A percentile compares a stretch with the other conserved stretches of the same genome.
Conservation (phyloP, 1,140 invertebrate genomes). For the Aphelenchoides besseyi region DNA sequence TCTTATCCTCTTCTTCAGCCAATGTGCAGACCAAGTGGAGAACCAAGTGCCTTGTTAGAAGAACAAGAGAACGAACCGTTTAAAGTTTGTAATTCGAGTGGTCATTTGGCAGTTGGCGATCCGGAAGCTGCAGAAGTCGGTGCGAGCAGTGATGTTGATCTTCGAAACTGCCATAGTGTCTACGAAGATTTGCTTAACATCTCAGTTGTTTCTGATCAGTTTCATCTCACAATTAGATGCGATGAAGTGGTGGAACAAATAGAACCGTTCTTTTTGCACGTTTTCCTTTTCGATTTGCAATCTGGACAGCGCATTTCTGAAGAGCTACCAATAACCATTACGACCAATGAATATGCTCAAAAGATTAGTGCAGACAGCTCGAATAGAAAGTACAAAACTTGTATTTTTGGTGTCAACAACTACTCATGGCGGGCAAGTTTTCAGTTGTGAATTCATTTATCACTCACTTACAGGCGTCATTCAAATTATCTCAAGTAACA, state of each 20-base stretch:
- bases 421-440: slow-evolving; percentile 1
- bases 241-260: slow-evolving; percentile 21
- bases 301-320: slow-evolving; percentile 36
- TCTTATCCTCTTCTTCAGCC: background rate
- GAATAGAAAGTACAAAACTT: background rate
- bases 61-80: slow-evolving; percentile 13
- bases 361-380: background rate
- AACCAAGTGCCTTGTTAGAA: slow-evolving; percentile 8
- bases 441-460: background rate
- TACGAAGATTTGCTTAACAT: background rate
- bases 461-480: background rate
- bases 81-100: background rate
- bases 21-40: slow-evolving; percentile 2
- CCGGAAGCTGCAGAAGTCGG: background rate
- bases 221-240: slow-evolving; percentile 13
- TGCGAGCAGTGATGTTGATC: background rate
- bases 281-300: slow-evolving; percentile 43
- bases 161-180: background rate
- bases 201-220: background rate
- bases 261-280: slow-evolving; percentile 45
- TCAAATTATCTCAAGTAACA: background rate
- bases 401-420: slow-evolving; percentile 12
- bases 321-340: slow-evolving; percentile 31
- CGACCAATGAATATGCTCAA: slow-evolving; percentile 10
- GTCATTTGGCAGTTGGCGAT: background rate